Evolutionary conservation across 2,797 vertebrate genomes (phyloP).

Genomic region (Brotula barbata): DNA sequence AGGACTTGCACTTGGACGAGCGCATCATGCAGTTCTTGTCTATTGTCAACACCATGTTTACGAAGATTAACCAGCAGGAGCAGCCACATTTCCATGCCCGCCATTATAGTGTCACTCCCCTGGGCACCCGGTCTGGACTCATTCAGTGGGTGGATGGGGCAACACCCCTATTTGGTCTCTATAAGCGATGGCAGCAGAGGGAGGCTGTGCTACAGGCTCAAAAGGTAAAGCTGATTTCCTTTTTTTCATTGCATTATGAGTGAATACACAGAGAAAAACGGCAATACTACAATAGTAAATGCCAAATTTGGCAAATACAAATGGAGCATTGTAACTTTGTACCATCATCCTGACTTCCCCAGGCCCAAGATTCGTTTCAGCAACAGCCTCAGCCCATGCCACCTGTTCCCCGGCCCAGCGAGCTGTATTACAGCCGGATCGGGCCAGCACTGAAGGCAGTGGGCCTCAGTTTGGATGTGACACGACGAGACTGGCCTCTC

Average conservation of each 20-base stretch:
- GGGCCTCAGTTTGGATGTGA: conserved; percentile 92
- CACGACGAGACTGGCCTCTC: conserved; percentile 95
- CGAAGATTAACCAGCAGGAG: conserved; percentile 97
- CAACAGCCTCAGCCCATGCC: conserved; percentile 89
- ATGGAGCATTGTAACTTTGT: neutral
- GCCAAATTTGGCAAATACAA: too few relatives aligned
- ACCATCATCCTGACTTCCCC: neutral
- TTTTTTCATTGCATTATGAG: too few relatives aligned
- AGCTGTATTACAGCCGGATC: conserved; percentile 98
- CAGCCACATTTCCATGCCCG: conserved; percentile 92
- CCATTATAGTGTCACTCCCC: conserved; percentile 96
- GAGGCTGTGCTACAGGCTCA: conserved; percentile 93
- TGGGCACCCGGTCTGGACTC: conserved; percentile 93
- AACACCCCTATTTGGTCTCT: conserved; percentile 94
- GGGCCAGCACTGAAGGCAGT: conserved; percentile 93
- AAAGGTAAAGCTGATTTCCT: conserved; percentile 79
- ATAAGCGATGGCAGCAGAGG: conserved; percentile 98
- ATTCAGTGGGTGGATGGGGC: conserved; percentile 99
- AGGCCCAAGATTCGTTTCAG: conserved; percentile 94
- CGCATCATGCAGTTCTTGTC: conserved; percentile 99
- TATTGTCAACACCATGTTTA: conserved; percentile 99
- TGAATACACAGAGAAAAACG: too few relatives aligned
- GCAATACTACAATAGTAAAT: too few relatives aligned
- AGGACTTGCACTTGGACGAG: conserved; percentile 96
- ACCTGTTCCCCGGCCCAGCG: conserved; percentile 94